phyloP scores from a whole-genome alignment of 2,113 vertebrate genomes.

The Cryptoleucopteryx plumbea region DNA sequence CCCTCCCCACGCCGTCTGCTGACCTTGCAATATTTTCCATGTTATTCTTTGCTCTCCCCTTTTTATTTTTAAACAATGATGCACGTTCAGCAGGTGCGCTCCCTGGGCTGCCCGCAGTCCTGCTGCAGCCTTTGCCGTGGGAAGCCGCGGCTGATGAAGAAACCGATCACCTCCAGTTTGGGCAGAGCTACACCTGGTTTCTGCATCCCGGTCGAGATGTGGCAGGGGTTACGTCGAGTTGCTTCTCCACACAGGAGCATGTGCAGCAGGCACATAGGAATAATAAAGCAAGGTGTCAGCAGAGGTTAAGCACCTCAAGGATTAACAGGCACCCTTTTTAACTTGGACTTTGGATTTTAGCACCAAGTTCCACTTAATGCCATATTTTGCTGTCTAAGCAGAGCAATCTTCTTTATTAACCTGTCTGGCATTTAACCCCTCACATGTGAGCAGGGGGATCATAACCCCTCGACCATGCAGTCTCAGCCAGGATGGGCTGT shows the following conservation, averaged over 20 bases:
- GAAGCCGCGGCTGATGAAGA: background rate
- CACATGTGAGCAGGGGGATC: background rate
- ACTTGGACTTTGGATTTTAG: background rate
- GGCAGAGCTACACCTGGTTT: background rate
- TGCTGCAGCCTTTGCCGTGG: background rate
- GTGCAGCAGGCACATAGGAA: background rate
- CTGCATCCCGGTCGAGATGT: background rate
- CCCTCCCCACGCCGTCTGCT: background rate
- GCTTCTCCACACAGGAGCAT: background rate
- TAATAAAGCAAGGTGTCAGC: background rate
- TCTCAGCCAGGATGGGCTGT: background rate
- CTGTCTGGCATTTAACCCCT: background rate
- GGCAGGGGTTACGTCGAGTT: background rate
- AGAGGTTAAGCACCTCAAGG: background rate
- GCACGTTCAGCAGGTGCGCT: background rate
- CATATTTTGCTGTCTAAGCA: background rate
- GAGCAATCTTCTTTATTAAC: background rate
- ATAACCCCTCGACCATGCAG: background rate
- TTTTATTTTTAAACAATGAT: conserved; percentile 42
- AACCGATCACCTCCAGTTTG: background rate
- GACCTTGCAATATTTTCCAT: conserved; percentile 21
- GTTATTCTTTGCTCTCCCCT: background rate
- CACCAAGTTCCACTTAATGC: background rate
- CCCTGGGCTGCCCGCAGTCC: background rate
- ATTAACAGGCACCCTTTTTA: background rate